phyloP scores from a whole-genome alignment of 35 echinoderm and acorn worm species.

The Ophioderma brevispina region DNA sequence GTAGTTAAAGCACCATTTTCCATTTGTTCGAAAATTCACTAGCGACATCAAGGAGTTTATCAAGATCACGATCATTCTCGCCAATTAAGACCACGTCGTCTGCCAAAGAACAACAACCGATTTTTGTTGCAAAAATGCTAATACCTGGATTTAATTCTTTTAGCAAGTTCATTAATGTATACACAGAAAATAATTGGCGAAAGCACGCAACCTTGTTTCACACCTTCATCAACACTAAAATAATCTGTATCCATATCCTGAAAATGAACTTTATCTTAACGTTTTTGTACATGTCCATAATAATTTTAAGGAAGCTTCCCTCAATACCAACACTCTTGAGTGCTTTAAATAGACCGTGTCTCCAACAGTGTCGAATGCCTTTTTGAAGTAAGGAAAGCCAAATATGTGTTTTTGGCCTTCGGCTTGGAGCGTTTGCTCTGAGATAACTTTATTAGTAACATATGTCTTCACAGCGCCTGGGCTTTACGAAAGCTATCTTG shows the following conservation, averaged over 20 bases:
- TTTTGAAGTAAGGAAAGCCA: background rate
- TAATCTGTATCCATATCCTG: no score
- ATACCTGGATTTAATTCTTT: no score
- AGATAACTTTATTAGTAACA: no score
- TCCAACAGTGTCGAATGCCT: background rate
- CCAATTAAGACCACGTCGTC: background rate
- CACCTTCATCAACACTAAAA: no score
- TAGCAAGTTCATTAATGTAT: no score
- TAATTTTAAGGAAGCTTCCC: background rate
- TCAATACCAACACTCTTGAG: background rate
- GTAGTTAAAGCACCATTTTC: background rate
- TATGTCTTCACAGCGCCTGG: no score
- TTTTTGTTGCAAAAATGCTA: background rate
- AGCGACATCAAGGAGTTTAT: background rate
- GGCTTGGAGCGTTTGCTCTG: background rate
- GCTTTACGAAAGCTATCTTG: no score
- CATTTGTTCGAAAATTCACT: background rate
- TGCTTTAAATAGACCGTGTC: background rate
- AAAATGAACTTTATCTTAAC: no score
- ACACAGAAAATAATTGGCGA: no score
- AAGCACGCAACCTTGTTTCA: no score
- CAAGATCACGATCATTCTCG: background rate
- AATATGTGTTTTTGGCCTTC: background rate
- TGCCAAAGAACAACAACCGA: background rate
- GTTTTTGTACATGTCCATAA: no score